Evolutionary conservation across 2,797 vertebrate genomes (phyloP).

Genomic region (Mallotus villosus): DNA sequence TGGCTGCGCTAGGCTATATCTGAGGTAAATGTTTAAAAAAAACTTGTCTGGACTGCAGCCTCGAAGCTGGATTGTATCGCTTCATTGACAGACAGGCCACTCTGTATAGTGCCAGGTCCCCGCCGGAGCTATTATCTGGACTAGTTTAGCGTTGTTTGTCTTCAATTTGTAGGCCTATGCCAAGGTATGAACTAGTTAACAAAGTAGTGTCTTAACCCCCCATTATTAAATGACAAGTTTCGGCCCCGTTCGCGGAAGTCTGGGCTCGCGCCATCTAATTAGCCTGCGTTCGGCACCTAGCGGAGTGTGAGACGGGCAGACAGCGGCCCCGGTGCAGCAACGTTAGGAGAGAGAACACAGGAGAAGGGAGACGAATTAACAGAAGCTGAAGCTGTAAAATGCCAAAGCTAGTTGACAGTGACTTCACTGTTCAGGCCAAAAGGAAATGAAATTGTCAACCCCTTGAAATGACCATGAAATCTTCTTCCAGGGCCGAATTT

Average conservation of each 20-base stretch:
- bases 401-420: neutral
- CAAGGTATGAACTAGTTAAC: conserved; percentile 8
- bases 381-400: neutral
- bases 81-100: no score
- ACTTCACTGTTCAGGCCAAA: conserved; percentile 5
- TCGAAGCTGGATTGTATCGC: no score
- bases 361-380: neutral
- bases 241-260: conserved; percentile 7
- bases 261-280: conserved; percentile 21
- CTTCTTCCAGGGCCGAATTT: no score
- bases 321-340: neutral
- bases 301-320: conserved; percentile 5
- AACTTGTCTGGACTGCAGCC: no score
- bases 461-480: conserved; percentile 15
- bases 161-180: conserved; percentile 4
- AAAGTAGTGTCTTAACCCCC: conserved; percentile 8
- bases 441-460: conserved; percentile 33
- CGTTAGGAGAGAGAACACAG: neutral
- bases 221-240: neutral
- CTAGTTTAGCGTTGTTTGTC: conserved; percentile 1
- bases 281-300: neutral
- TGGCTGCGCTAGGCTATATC: no score
- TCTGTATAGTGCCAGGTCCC: neutral
- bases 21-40: no score
- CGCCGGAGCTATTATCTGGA: neutral